Conservation (phyloP, 2,797 vertebrate genomes). For the Lates japonicus region DNA sequence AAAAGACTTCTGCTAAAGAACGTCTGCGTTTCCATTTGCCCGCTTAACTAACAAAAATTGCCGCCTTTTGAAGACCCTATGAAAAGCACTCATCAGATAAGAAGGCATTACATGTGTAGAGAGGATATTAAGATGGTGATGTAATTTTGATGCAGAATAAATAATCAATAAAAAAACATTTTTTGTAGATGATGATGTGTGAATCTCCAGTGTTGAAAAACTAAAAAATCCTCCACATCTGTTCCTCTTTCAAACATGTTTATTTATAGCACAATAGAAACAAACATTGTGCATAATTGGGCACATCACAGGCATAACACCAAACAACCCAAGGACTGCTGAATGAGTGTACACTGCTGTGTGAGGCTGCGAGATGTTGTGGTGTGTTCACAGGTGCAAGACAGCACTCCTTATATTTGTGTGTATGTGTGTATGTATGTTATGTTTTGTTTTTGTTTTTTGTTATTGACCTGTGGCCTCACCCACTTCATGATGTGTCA, state of each 20-base stretch:
- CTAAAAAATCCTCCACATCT: conserved; percentile 14
- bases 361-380: conserved; percentile 5
- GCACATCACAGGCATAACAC: conserved; percentile 16
- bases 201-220: neutral
- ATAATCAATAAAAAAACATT: neutral
- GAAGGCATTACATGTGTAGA: neutral
- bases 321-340: conserved; percentile 13
- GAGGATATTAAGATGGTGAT: neutral
- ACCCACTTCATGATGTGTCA: conserved; percentile 2
- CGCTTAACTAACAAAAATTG: neutral
- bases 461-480: conserved; percentile 28
- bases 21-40: neutral
- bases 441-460: neutral
- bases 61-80: neutral
- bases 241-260: conserved; percentile 14
- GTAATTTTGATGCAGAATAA: neutral
- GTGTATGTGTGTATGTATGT: too few relatives aligned
- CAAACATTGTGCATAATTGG: conserved; percentile 29
- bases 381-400: conserved; percentile 18
- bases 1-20: neutral
- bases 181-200: neutral
- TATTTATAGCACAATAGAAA: conserved; percentile 38
- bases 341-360: conserved; percentile 3
- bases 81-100: neutral
- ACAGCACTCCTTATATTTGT: too few relatives aligned